A percentile compares a stretch with the other conserved stretches of the same genome.
phyloP scores from a whole-genome alignment of 2,113 vertebrate species.

The Ailurus styani region DNA sequence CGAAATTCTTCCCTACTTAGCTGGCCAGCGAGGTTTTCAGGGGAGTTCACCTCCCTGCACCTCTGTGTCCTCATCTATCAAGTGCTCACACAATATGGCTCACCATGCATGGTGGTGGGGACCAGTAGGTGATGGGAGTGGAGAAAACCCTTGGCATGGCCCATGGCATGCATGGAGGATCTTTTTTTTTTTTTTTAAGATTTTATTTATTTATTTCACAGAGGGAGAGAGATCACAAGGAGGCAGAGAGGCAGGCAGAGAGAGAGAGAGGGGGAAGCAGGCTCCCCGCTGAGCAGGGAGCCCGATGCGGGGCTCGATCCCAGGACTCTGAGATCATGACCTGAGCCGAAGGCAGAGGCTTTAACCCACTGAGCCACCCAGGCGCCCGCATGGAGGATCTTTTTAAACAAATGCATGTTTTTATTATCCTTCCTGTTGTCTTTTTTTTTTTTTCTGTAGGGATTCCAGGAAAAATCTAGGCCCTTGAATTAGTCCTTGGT shows the following conservation, averaged over 20 bases:
- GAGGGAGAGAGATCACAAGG: no score
- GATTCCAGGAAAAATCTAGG: background rate
- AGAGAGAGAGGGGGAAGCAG: no score
- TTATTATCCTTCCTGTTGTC: background rate
- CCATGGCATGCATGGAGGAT: background rate
- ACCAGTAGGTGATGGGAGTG: fast-evolving
- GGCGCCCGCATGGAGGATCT: background rate
- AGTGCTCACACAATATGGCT: background rate
- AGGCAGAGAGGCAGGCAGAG: no score
- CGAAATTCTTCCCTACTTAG: fast-evolving
- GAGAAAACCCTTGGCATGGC: fast-evolving
- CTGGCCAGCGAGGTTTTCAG: background rate
- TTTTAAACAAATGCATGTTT: background rate
- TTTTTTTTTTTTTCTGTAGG: background rate
- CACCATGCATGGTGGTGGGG: fast-evolving
- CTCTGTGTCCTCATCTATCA: background rate
- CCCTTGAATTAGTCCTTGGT: background rate
- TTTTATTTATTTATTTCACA: no score
- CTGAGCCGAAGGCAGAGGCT: no score
- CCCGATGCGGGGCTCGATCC: no score
- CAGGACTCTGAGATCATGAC: no score
- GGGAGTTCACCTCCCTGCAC: fast-evolving
- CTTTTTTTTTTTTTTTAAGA: no score
- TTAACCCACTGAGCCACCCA: no score
- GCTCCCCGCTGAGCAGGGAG: no score